These are phyloP conservation scores for Hippocampus barbouri DNA, from an alignment of 2,113 vertebrate genomes.

Conservation along the genomic window DNA sequence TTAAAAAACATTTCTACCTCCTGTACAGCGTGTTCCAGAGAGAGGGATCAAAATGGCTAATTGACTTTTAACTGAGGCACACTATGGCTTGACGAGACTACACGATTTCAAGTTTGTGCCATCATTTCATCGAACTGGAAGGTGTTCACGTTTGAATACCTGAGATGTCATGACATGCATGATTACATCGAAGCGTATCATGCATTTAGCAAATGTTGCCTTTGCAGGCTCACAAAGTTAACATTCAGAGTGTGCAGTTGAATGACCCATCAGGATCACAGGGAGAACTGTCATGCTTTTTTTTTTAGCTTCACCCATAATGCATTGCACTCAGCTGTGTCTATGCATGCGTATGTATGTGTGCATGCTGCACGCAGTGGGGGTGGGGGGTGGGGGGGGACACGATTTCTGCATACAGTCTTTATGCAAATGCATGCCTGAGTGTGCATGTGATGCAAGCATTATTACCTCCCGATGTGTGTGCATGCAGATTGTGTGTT, in stretches of 20 bases:
- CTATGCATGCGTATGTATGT: constrained; percentile 12
- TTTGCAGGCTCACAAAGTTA: not conserved
- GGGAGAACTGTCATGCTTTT: constrained; percentile 36
- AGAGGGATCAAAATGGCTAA: constrained; percentile 46
- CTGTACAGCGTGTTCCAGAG: constrained; percentile 42
- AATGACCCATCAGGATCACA: constrained; percentile 26
- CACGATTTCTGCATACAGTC: constrained; percentile 13
- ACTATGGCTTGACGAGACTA: constrained; percentile 25
- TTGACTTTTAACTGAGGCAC: constrained; percentile 42
- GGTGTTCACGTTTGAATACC: not conserved
- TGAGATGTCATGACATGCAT: not conserved
- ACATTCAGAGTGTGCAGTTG: constrained; percentile 9
- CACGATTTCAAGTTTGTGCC: constrained; percentile 9
- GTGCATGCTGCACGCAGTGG: constrained; percentile 11
- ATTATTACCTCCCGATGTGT: constrained; percentile 14
- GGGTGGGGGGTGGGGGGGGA: not conserved
- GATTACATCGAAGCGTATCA: not conserved
- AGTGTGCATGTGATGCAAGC: constrained; percentile 30
- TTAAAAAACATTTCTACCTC: constrained; percentile 14
- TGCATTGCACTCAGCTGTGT: constrained; percentile 48
- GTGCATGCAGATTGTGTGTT: constrained; percentile 3
- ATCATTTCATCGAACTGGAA: not conserved
- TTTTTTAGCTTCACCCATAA: constrained; percentile 58
- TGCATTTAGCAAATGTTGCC: not conserved
- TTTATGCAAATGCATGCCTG: constrained; percentile 40